Percentiles rank a stretch among this genome's conserved stretches.
Conservation (phyloP, 2,888 invertebrate genomes). For the Andricus curvator region DNA sequence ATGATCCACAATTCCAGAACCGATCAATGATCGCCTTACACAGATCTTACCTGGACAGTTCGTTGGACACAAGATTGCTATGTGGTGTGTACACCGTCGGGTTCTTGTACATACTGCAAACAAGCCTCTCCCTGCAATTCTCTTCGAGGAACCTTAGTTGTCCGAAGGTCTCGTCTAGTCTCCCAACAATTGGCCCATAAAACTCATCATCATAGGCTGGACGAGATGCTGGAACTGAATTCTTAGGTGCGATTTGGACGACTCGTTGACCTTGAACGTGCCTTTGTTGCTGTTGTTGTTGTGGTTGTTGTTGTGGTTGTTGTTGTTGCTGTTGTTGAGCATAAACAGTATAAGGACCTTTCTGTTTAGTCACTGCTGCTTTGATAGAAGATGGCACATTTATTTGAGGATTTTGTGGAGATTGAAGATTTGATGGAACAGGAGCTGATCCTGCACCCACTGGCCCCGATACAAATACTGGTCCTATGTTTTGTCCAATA, state of each 20-base stretch:
- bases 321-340: slow-evolving; percentile 35
- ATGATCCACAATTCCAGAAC: slow-evolving; percentile 62
- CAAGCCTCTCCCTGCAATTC: slow-evolving; percentile 87
- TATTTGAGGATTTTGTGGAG: slow-evolving; percentile 43
- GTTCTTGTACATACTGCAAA: slow-evolving; percentile 92
- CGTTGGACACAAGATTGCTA: slow-evolving; percentile 92
- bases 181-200: slow-evolving; percentile 89
- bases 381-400: slow-evolving; percentile 35
- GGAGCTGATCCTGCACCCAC: background rate
- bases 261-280: slow-evolving; percentile 46
- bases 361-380: slow-evolving; percentile 32
- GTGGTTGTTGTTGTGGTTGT: slow-evolving; percentile 50
- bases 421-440: background rate
- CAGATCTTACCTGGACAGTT: slow-evolving; percentile 90
- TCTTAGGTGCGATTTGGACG: slow-evolving; percentile 73
- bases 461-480: background rate
- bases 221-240: background rate
- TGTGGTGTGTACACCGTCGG: slow-evolving; percentile 90
- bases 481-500: slow-evolving; percentile 1
- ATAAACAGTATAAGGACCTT: slow-evolving; percentile 1
- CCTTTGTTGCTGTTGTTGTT: slow-evolving; percentile 31
- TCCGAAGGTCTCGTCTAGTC: slow-evolving; percentile 86
- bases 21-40: slow-evolving; percentile 42
- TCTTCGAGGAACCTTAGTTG: slow-evolving; percentile 86
- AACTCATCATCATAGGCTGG: slow-evolving; percentile 79